Conservation (phyloP, 2,888 invertebrate species). For the Rambutsinella grinnellia region DNA sequence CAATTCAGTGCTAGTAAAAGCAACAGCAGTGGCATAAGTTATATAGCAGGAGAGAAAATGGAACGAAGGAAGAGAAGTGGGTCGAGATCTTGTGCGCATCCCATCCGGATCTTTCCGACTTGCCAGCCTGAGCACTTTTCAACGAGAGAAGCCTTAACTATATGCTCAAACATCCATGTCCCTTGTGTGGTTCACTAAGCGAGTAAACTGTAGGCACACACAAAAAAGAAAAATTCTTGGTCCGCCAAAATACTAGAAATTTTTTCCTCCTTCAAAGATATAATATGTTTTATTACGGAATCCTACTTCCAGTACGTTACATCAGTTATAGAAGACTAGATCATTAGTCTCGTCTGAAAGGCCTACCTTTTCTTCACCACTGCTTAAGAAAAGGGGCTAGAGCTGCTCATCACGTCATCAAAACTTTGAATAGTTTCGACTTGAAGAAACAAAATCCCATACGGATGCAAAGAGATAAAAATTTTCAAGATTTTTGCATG, state of each 20-base stretch:
- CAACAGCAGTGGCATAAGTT: not conserved
- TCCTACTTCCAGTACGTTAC: too few species aligned
- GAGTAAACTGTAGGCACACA: slow-evolving; percentile 49
- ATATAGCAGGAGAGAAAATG: slow-evolving; percentile 7
- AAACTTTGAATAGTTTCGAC: slow-evolving; percentile 13
- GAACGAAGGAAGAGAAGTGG: slow-evolving; percentile 51
- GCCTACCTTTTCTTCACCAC: too few species aligned
- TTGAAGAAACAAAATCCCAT: not conserved
- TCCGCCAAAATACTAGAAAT: not conserved
- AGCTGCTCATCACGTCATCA: slow-evolving; percentile 30
- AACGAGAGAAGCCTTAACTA: slow-evolving; percentile 30
- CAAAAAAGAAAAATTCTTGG: too few species aligned
- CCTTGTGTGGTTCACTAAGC: slow-evolving; percentile 51
- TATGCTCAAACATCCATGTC: slow-evolving; percentile 47
- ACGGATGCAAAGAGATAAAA: slow-evolving; percentile 15
- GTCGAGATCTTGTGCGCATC: slow-evolving; percentile 64
- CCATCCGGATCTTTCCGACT: slow-evolving; percentile 64
- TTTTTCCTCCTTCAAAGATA: not conserved
- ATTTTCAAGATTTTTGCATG: too few species aligned
- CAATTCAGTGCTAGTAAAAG: not conserved
- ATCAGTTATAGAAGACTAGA: too few species aligned
- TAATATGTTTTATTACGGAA: too few species aligned
- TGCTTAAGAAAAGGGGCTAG: too few species aligned
- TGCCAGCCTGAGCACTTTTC: slow-evolving; percentile 49
- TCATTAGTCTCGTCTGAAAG: too few species aligned